Conservation (phyloP, 1,140 invertebrate species). For the Bombus fervidus region DNA sequence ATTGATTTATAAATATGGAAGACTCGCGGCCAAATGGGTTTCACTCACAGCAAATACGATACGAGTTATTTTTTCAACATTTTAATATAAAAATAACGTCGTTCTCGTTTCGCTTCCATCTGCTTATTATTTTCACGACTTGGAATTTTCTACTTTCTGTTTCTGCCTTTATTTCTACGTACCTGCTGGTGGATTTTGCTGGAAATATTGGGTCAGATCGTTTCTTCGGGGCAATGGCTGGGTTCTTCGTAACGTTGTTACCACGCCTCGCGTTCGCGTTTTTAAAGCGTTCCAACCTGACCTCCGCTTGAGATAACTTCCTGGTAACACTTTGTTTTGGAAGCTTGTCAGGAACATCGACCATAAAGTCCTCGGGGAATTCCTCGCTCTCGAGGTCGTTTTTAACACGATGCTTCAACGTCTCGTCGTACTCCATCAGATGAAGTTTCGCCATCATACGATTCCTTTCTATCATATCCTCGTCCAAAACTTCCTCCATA, state of each 20-base stretch:
- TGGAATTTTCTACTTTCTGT: neutral
- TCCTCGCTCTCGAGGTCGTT: slow-evolving; percentile 72
- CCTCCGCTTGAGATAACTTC: slow-evolving; percentile 72
- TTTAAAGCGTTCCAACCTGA: slow-evolving; percentile 74
- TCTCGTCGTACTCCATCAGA: slow-evolving; percentile 70
- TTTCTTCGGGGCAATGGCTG: slow-evolving; percentile 54
- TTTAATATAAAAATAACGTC: neutral
- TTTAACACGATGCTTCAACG: slow-evolving; percentile 67
- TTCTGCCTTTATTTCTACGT: slow-evolving; percentile 3
- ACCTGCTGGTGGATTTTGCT: slow-evolving; percentile 58
- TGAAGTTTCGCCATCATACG: slow-evolving; percentile 73
- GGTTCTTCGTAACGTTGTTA: slow-evolving; percentile 62
- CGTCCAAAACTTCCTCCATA: slow-evolving; percentile 60
- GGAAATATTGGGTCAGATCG: slow-evolving; percentile 58
- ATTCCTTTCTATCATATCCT: slow-evolving; percentile 72
- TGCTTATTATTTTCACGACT: neutral
- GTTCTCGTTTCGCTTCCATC: neutral
- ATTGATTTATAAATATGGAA: neutral
- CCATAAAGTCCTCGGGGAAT: slow-evolving; percentile 67
- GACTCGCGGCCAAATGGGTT: neutral
- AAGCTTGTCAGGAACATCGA: slow-evolving; percentile 69
- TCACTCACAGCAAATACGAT: neutral
- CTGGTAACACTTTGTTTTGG: slow-evolving; percentile 67
- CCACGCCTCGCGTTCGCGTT: slow-evolving; percentile 69
- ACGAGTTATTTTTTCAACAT: neutral